Evolutionary conservation across 2,888 invertebrate genomes (phyloP).

Genomic region (Syrphus vitripennis): DNA sequence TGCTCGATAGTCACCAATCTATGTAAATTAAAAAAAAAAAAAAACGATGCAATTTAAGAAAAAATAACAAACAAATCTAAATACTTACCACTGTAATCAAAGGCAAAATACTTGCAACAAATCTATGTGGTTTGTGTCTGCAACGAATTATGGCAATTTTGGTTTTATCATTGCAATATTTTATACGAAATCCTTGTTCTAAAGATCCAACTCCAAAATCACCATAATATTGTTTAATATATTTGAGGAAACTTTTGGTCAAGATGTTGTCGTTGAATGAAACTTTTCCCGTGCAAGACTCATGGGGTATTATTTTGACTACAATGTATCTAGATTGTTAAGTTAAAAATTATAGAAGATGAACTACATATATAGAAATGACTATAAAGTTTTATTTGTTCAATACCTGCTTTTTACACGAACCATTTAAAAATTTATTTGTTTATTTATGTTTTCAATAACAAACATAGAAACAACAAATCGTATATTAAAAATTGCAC

Average conservation of each 20-base stretch:
- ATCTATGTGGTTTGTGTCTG: conserved; percentile 89
- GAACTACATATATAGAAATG: too few species aligned
- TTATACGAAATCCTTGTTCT: conserved; percentile 87
- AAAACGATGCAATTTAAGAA: background rate
- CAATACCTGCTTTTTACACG: conserved; percentile 85
- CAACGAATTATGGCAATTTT: conserved; percentile 88
- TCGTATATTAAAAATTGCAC: background rate
- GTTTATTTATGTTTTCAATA: conserved; percentile 25
- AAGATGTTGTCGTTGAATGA: conserved; percentile 81
- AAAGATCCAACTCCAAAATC: conserved; percentile 89
- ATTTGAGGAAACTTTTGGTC: conserved; percentile 81
- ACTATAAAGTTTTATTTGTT: background rate
- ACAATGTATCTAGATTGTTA: conserved; percentile 84
- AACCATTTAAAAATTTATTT: conserved; percentile 84
- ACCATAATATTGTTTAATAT: conserved; percentile 88
- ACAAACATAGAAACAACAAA: background rate
- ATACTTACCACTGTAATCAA: conserved; percentile 83
- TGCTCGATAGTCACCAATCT: conserved; percentile 85
- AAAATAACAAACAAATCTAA: too few species aligned
- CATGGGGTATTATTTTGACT: conserved; percentile 83
- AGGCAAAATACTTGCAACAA: conserved; percentile 87
- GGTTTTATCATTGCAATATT: conserved; percentile 90
- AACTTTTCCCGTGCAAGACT: conserved; percentile 77
- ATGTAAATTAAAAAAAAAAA: background rate
- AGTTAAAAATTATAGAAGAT: too few species aligned